phyloP scores from a whole-genome alignment of 2,888 invertebrate species.

The Pediacus dermestoides region DNA sequence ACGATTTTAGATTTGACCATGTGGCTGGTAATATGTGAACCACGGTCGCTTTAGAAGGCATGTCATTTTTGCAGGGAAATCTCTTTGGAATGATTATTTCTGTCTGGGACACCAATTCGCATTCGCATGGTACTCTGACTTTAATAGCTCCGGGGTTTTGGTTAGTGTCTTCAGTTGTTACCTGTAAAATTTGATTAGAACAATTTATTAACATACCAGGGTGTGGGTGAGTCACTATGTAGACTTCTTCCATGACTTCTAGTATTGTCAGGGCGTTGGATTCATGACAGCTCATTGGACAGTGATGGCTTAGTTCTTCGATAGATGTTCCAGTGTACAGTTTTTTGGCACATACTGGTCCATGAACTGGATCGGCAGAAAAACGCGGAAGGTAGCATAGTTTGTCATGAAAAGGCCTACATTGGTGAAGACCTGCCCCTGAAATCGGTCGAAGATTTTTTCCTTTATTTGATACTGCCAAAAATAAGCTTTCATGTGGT shows the following conservation, averaged over 20 bases:
- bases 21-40: conserved; percentile 12
- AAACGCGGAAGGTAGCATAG: conserved; percentile 22
- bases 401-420: conserved; percentile 18
- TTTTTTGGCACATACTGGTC: conserved; percentile 19
- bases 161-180: not conserved
- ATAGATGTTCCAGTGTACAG: conserved; percentile 18
- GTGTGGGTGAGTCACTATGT: conserved; percentile 12
- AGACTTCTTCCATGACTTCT: conserved; percentile 14
- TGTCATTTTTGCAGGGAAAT: no score
- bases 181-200: not conserved
- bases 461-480: conserved; percentile 13
- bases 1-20: conserved; percentile 6
- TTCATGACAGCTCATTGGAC: conserved; percentile 15
- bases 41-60: conserved; percentile 1
- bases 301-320: conserved; percentile 13
- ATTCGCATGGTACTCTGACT: conserved; percentile 16
- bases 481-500: conserved; percentile 13
- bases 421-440: conserved; percentile 17
- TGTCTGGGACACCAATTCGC: conserved; percentile 7
- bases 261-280: conserved; percentile 11
- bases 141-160: conserved; percentile 12
- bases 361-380: conserved; percentile 15
- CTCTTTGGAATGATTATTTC: conserved; percentile 14
- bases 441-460: conserved; percentile 18
- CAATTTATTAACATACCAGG: conserved; percentile 7